A percentile compares a stretch with the other conserved stretches of the same genome.
These are phyloP conservation scores for Acrossocheilus fasciatus DNA, from an alignment of 2,797 vertebrate species.

Conservation along the genomic window DNA sequence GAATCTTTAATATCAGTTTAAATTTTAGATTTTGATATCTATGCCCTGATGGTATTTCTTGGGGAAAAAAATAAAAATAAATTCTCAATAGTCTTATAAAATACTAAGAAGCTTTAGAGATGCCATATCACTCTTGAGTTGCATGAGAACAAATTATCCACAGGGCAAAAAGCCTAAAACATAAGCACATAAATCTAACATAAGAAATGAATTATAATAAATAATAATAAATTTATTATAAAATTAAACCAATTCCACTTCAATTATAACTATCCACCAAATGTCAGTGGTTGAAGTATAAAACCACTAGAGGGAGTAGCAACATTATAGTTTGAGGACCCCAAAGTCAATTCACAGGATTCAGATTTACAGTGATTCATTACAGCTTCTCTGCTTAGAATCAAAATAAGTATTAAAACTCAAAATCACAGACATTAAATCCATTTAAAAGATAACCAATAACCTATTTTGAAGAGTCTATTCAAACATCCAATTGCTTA, in stretches of 20 bases:
- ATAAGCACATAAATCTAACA: background rate
- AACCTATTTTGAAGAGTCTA: background rate
- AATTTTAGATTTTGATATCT: background rate
- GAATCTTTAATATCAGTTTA: background rate
- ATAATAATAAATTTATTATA: background rate
- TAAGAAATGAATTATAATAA: background rate
- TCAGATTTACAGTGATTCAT: slow-evolving; percentile 1
- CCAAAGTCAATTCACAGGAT: background rate
- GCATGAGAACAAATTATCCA: background rate
- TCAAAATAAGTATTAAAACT: background rate
- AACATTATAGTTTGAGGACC: background rate
- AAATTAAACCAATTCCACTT: background rate
- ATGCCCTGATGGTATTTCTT: background rate
- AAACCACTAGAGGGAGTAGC: slow-evolving; percentile 23
- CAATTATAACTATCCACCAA: background rate
- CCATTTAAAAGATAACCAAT: background rate
- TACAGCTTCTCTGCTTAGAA: background rate
- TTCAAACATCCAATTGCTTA: background rate
- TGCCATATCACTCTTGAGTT: background rate
- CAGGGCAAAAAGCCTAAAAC: background rate
- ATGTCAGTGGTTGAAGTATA: background rate
- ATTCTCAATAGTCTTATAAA: background rate
- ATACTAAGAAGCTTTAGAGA: background rate
- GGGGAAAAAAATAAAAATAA: background rate
- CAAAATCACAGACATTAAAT: background rate